Percentiles rank a stretch among this genome's conserved stretches.
Evolutionary conservation across 2,113 vertebrate species (phyloP).

Genomic region (Grammomys surdaster): DNA sequence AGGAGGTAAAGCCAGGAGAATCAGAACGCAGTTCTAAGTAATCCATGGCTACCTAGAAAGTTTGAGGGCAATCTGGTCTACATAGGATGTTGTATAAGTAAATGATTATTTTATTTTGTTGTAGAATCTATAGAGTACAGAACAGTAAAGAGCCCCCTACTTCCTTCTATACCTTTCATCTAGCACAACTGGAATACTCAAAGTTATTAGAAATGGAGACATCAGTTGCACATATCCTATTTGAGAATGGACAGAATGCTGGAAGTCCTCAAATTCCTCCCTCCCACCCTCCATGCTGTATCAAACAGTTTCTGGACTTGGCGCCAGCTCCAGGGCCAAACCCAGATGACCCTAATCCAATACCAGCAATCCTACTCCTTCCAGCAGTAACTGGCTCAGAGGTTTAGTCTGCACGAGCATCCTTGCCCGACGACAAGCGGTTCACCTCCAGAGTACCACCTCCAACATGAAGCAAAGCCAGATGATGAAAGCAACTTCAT

Average conservation of each 20-base stretch:
- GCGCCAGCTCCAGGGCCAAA: not conserved
- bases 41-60: not conserved
- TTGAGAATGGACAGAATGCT: not conserved
- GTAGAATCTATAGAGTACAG: not conserved
- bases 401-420: not conserved
- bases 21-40: not conserved
- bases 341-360: constrained; percentile 1
- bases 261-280: not conserved
- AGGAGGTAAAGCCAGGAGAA: not conserved
- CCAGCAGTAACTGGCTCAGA: constrained; percentile 5
- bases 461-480: constrained; percentile 6
- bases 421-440: not conserved
- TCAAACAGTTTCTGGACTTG: constrained; percentile 1
- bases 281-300: not conserved
- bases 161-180: not conserved
- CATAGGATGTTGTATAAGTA: not conserved
- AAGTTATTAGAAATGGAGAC: not conserved
- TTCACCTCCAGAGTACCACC: not conserved
- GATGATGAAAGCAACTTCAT: not conserved
- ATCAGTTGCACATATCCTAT: not conserved
- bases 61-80: not conserved
- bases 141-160: not conserved
- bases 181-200: not conserved
- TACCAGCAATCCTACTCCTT: not conserved
- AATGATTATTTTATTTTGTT: not conserved